Percentiles rank a stretch among this genome's conserved stretches.
Evolutionary conservation across 1,140 invertebrate species (phyloP).

Genomic region (Drosophila sucinea): DNA sequence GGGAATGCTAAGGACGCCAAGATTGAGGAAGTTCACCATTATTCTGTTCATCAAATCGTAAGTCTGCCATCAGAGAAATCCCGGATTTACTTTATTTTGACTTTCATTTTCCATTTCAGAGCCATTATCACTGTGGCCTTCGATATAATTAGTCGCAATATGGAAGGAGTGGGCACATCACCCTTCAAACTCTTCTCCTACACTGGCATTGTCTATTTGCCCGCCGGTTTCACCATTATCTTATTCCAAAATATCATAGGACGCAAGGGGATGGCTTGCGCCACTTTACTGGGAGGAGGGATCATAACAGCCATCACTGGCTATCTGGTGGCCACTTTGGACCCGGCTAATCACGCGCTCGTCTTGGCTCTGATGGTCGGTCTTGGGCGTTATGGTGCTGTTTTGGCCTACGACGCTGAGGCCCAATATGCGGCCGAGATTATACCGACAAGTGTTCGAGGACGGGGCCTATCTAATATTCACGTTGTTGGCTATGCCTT

Average conservation of each 20-base stretch:
- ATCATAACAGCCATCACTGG: slow-evolving; percentile 83
- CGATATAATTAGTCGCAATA: slow-evolving; percentile 86
- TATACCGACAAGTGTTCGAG: slow-evolving; percentile 87
- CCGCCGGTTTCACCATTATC: slow-evolving; percentile 85
- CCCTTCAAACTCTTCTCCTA: slow-evolving; percentile 85
- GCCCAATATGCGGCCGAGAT: slow-evolving; percentile 87
- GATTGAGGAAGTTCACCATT: slow-evolving; percentile 84
- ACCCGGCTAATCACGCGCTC: slow-evolving; percentile 50
- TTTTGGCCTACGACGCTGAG: slow-evolving; percentile 86
- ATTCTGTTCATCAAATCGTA: slow-evolving; percentile 86
- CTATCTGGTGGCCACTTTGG: slow-evolving; percentile 70
- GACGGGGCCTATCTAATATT: slow-evolving; percentile 84
- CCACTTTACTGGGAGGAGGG: slow-evolving; percentile 84
- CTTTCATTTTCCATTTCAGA: slow-evolving; percentile 52
- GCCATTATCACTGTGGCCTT: slow-evolving; percentile 86
- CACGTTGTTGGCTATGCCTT: slow-evolving; percentile 85
- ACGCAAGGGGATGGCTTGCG: slow-evolving; percentile 85
- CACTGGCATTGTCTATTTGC: slow-evolving; percentile 84
- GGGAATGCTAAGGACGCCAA: slow-evolving; percentile 84
- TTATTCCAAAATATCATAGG: slow-evolving; percentile 85
- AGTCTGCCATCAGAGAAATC: slow-evolving; percentile 48
- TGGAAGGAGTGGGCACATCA: slow-evolving; percentile 85
- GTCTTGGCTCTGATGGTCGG: slow-evolving; percentile 81
- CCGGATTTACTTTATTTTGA: background rate
- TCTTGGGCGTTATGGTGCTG: slow-evolving; percentile 85